Evolutionary conservation across 2,888 invertebrate species (phyloP).

Genomic region (Drosophila algonquin): DNA sequence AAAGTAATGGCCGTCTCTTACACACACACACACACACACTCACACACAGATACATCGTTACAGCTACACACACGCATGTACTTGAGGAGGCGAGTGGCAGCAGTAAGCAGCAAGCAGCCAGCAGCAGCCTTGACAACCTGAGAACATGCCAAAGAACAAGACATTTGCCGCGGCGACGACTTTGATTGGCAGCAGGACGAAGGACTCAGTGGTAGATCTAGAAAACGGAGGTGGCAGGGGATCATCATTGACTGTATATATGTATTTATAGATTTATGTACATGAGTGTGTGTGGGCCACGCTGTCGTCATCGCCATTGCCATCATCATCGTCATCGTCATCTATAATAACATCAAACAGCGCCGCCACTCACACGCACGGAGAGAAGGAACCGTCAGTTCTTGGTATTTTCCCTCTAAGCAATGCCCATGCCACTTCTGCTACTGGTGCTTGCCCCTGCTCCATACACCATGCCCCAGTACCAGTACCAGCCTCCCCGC

Average conservation of each 20-base stretch:
- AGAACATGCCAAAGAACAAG: conserved; percentile 66
- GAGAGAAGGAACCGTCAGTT: conserved; percentile 24
- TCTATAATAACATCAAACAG: conserved; percentile 77
- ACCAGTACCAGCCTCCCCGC: conserved; percentile 56
- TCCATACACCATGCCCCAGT: conserved; percentile 24
- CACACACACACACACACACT: conserved; percentile 27
- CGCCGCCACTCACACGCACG: conserved; percentile 45
- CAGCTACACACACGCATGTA: conserved; percentile 11
- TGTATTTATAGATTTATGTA: not conserved
- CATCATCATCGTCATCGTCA: conserved; percentile 67
- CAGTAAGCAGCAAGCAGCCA: not conserved
- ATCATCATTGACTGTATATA: conserved; percentile 20
- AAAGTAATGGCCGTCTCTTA: conserved; percentile 63
- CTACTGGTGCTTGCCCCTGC: conserved; percentile 13
- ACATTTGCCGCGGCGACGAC: conserved; percentile 63
- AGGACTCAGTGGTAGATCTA: conserved; percentile 10
- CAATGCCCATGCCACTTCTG: conserved; percentile 12
- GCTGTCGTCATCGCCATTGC: conserved; percentile 38
- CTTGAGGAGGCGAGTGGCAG: conserved; percentile 10
- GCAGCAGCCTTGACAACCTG: conserved; percentile 69
- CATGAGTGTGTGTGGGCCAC: conserved; percentile 3
- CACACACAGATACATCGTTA: conserved; percentile 8
- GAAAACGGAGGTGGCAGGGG: conserved; percentile 11
- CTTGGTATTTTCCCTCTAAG: not conserved
- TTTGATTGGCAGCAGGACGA: conserved; percentile 66